phyloP scores from a whole-genome alignment of 2,797 vertebrate species.

The Threskiornis aethiopicus region DNA sequence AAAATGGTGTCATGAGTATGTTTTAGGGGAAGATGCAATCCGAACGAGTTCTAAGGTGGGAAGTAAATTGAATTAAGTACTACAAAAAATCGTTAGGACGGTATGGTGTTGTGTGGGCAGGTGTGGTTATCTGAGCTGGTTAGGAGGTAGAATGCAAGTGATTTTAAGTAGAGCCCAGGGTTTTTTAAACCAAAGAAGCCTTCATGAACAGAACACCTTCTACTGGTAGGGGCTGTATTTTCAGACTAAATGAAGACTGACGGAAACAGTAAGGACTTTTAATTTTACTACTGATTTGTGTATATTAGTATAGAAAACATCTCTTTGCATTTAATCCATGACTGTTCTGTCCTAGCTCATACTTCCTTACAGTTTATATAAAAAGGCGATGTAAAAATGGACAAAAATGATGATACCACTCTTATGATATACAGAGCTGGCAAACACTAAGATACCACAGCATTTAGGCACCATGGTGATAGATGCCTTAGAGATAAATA shows the following conservation, averaged over 20 bases:
- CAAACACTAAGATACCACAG: background rate
- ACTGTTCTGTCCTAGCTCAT: background rate
- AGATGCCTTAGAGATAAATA: slow-evolving; percentile 28
- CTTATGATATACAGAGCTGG: background rate
- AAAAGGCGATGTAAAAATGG: background rate
- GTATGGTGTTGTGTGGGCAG: background rate
- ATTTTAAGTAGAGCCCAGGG: background rate
- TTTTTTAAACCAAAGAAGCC: background rate
- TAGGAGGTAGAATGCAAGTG: background rate
- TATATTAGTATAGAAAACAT: background rate
- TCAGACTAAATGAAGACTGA: background rate
- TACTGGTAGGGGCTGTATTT: background rate
- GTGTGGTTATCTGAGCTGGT: background rate
- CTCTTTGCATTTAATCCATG: background rate
- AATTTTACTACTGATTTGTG: background rate
- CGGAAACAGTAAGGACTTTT: background rate
- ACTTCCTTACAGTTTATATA: background rate
- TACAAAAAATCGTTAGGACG: background rate
- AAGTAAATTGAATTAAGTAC: background rate
- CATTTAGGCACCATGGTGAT: slow-evolving; percentile 43
- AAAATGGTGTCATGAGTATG: background rate
- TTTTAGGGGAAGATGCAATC: background rate
- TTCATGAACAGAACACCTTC: background rate
- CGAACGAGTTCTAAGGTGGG: background rate
- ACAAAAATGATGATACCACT: background rate